Evolutionary conservation across 2,113 vertebrate species (phyloP), one percentile per base, ranked within the genome.

Genomic region (Halcyon malimbica): DNA sequence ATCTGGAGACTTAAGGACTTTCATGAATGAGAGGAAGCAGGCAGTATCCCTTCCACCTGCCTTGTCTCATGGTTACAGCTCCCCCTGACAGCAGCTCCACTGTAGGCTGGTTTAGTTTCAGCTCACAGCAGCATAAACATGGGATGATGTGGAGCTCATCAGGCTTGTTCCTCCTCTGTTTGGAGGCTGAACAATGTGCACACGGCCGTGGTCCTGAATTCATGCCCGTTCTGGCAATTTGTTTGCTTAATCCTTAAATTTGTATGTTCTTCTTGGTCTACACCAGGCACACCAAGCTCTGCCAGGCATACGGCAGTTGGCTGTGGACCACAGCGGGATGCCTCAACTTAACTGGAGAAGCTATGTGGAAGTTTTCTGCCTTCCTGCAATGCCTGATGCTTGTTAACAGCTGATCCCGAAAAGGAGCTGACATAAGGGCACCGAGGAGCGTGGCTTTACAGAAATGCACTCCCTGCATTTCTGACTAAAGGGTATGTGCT

Each of bases 241-340:
- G 10, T 75, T 60, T 67, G 51, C 41, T 31, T 54, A 28, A 83
- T 80, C 64, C 87, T 91, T 93, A 59, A 53, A 84, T 85, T 46
- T 87, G 20, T 63, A 60, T 71, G 94, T 53, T 83, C 21, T 53
- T 83, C 21, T 87, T 94, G 94, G 78, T 90, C 92, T 92, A 26
- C 77, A 56, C 23, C 79, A 62, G 97, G 85, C 56, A 95, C 88
- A 63, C 50, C 85, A 21, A 73, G 60, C 74, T 53, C 65, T 93
- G 92, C 86, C 95, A 83, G 68, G 69, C 56, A 67, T 17, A 16
- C 24, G 28, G 59, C 62, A 41, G 31, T 79, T 60, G 11, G 46
- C 64, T 87, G 68, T 65, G 91, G 26, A 16, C 71, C 80, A 17
- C 44, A 91, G 94, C 57, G n/a, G 60, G 74, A 60, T 70, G 53